Conservation (phyloP, 2,113 vertebrate species). For the Chlorodrepanis virens region DNA sequence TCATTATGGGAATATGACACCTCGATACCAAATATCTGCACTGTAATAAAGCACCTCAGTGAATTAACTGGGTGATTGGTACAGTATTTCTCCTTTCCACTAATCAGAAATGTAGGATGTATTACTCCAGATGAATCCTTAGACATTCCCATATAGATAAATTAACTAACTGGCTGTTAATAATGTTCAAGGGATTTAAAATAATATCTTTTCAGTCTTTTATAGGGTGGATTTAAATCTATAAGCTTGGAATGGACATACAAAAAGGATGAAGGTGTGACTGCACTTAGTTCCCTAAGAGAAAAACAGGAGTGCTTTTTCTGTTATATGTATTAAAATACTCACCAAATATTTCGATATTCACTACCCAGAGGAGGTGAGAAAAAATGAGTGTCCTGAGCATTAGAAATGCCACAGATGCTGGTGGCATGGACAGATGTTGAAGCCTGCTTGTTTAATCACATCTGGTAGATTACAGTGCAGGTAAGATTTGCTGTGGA, state of each 20-base stretch:
- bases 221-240: slow-evolving; percentile 25
- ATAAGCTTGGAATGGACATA: neutral
- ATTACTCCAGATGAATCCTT: slow-evolving; percentile 55
- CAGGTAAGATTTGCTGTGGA: neutral
- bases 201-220: slow-evolving; percentile 19
- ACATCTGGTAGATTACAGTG: too few species aligned
- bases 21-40: slow-evolving; percentile 56
- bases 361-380: neutral
- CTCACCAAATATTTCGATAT: neutral
- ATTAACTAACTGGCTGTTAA: slow-evolving; percentile 59
- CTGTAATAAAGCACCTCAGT: slow-evolving; percentile 57
- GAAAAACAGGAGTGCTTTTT: neutral
- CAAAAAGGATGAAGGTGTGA: neutral
- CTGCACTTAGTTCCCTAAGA: neutral
- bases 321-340: neutral
- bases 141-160: slow-evolving; percentile 36
- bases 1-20: slow-evolving; percentile 64
- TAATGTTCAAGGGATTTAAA: slow-evolving; percentile 48
- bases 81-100: slow-evolving; percentile 53
- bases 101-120: slow-evolving; percentile 55
- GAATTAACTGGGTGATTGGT: slow-evolving; percentile 60
- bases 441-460: neutral
- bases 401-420: neutral
- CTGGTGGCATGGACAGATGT: neutral
- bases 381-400: neutral